phyloP scores from a whole-genome alignment of 2,797 vertebrate genomes.

The Dermochelys coriacea region DNA sequence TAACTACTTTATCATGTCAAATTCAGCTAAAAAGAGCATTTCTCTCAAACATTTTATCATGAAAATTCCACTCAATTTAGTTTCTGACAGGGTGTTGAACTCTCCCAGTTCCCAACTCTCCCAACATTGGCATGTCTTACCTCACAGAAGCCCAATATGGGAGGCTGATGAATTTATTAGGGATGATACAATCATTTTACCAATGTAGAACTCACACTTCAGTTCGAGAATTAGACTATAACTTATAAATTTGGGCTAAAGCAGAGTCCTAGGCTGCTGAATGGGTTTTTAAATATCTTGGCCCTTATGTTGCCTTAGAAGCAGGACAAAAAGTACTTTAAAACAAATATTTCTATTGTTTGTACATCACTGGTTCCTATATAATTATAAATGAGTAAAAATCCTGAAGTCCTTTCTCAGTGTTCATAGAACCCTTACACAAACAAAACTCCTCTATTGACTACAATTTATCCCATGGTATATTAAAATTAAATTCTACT shows the following conservation, averaged over 20 bases:
- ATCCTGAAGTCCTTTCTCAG: background rate
- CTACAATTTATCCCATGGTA: background rate
- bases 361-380: background rate
- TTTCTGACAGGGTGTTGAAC: slow-evolving; percentile 43
- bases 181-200: background rate
- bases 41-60: slow-evolving; percentile 45
- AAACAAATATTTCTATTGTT: background rate
- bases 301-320: background rate
- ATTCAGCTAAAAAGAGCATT: slow-evolving; percentile 44
- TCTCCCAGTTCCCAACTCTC: too few species aligned
- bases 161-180: slow-evolving; percentile 13
- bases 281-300: background rate
- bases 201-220: background rate
- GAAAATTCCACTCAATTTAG: slow-evolving; percentile 41
- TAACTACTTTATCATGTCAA: slow-evolving; percentile 35
- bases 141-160: background rate
- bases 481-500: background rate
- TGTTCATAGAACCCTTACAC: background rate
- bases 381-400: background rate
- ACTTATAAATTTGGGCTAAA: background rate
- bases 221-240: slow-evolving; percentile 12
- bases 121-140: slow-evolving; percentile 10
- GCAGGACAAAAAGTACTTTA: background rate
- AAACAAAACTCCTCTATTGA: background rate
- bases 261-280: background rate